phyloP scores from a whole-genome alignment of 2,113 vertebrate genomes.

The Chlamydotis undulata region DNA sequence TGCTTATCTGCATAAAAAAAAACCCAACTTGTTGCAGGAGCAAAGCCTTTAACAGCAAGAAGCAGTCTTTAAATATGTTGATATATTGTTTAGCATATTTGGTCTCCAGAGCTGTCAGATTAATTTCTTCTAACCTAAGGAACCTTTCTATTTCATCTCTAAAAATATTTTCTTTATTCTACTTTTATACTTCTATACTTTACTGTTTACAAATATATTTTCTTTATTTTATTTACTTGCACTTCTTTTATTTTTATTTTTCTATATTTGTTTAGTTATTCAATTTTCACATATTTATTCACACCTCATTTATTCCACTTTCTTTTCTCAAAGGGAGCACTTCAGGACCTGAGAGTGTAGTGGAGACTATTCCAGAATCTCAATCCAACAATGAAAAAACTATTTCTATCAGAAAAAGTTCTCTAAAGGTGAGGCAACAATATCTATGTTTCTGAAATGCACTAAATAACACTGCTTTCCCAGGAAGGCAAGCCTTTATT shows the following conservation, averaged over 20 bases:
- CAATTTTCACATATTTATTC: neutral
- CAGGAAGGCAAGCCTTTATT: neutral
- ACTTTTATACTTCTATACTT: neutral
- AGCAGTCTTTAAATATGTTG: neutral
- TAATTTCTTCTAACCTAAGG: neutral
- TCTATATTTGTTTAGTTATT: neutral
- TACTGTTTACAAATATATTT: neutral
- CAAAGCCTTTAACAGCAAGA: neutral
- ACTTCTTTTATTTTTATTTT: neutral
- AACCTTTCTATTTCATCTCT: neutral
- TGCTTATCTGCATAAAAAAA: neutral
- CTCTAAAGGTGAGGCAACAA: constrained; percentile 78
- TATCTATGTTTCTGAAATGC: neutral
- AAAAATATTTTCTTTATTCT: neutral
- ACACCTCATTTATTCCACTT: neutral
- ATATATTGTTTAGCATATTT: neutral
- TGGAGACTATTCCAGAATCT: neutral
- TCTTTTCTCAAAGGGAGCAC: constrained; percentile 21
- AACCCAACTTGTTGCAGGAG: neutral
- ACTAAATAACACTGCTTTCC: neutral
- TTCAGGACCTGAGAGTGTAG: neutral
- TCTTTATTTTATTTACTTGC: neutral
- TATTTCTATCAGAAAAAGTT: constrained; percentile 74
- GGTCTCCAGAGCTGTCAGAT: neutral
- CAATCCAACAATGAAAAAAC: neutral